Evolutionary conservation across 1,140 invertebrate genomes (phyloP), one percentile per base, ranked within the genome.

Genomic region (Lasaia peninsularis): DNA sequence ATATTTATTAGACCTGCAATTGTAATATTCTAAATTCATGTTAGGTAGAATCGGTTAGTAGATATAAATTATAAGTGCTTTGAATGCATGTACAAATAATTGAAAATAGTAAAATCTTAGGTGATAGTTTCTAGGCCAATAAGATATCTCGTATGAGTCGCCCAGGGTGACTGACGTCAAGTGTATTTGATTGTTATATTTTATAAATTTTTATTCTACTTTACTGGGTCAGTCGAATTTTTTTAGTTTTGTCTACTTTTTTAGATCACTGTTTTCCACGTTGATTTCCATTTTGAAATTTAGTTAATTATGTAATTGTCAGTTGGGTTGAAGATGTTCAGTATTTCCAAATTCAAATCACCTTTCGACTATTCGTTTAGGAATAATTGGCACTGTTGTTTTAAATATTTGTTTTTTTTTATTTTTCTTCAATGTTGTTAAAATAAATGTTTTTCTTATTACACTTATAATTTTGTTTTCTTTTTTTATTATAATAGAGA

Each of bases 351-450:
- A 44, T 44, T 44, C 40, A 14, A 44, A 44, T 44, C n/a, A 44
- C 40, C 18, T 44, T 44, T 44, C 40, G 40, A 44, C 40, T 18
- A 9, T 40, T 40, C 16, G 40, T 44, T 44, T 44, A 44, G 40
- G 16, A 28, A 66, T 78, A 78, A 84, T 86, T 82, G 80, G 84
- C 82, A 83, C 76, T 86, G 80, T 87, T 87, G 78, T 85, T 76
- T 69, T 81, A 84, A 81, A 69, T 80, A 71, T 75, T 80, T 67
- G 60, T 62, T 73, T 83, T 60, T 78, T 71, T 84, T 77, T 72
- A 75, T 63, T 70, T 70, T 73, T 76, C 71, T 62, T 75, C 57
- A 70, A 75, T 81, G 77, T 84, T 86, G 75, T 87, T 78, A 80
- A 73, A 74, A 77, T 79, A 84, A 81, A 82, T 75, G 75, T 81